Evolutionary conservation across 92 coral and sea anemone genomes (phyloP), one percentile per base, ranked within the genome.

Genomic region (Umimayanthus kanabou): DNA sequence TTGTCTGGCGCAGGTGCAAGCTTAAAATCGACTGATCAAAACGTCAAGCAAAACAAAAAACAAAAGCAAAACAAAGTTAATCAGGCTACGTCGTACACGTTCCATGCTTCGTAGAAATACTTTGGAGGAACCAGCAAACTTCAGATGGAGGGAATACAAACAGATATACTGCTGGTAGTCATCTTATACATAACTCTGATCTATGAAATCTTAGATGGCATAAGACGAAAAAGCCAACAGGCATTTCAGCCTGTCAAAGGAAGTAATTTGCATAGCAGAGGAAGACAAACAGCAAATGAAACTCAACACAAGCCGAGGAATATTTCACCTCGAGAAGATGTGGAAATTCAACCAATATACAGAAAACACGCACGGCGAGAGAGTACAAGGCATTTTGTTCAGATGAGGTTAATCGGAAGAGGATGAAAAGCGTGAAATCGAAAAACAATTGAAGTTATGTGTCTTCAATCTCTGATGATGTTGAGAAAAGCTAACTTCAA

Each of bases 151-250:
- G 90, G 90, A 75, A 28, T 90, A 30, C 93, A 92, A 69, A 80
- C 89, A 39, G 95, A 90, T 57, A 64, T 92, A 81, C 90, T 92
- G 20, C 37, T 77, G 67, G 92, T 92, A 13, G 80, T 90, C 33
- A 77, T 93, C 23, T 77, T 93, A 70, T 93, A 93, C 65, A 85
- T 93, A 13, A 91, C 94, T 55, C 81, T 93, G 55, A 15, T 93
- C 33, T 93, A 93, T 79, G 95, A 93, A 86, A 85, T 93, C 72
- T 39, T 93, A 43, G 83, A 25, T 43, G 89, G 84, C 42, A 73
- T 91, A 66, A 42, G 80, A 53, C 86, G 87, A 80, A 61, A 65
- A 88, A 90, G 78, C 42, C 79, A 45, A 30, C 88, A 90, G 77
- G 28, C 88, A 33, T 30, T 73, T 39, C 84, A 72, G 78, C 82